Evolutionary conservation across 2,888 invertebrate species (phyloP).

Genomic region (Sinohyriopsis cumingii): DNA sequence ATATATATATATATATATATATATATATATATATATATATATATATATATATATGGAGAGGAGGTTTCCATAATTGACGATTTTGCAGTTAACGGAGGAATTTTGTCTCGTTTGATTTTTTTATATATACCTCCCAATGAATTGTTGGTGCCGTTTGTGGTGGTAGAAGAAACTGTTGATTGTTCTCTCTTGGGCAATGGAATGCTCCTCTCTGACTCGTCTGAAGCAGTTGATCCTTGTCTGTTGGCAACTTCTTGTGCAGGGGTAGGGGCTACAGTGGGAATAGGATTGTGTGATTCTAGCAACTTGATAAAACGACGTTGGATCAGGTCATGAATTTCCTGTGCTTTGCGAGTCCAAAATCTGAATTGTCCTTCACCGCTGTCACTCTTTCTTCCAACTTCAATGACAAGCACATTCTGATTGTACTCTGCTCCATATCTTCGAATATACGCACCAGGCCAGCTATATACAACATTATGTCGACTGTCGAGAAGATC

Average conservation of each 20-base stretch:
- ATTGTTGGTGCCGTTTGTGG: neutral
- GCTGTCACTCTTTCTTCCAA: slow-evolving; percentile 64
- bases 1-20: neutral
- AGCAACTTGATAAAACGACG: too few relatives aligned
- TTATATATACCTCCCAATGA: neutral
- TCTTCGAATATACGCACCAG: slow-evolving; percentile 56
- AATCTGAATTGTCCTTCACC: slow-evolving; percentile 52
- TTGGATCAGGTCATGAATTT: slow-evolving; percentile 24
- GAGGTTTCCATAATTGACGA: too few relatives aligned
- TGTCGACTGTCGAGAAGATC: slow-evolving; percentile 3
- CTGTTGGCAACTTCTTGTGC: too few relatives aligned
- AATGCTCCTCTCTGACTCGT: too few relatives aligned
- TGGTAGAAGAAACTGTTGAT: too few relatives aligned
- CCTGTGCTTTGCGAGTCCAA: slow-evolving; percentile 23
- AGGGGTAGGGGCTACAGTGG: too few relatives aligned
- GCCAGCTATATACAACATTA: slow-evolving; percentile 55
- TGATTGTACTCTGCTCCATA: slow-evolving; percentile 49
- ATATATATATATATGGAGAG: slow-evolving; percentile 12
- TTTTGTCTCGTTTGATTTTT: too few relatives aligned
- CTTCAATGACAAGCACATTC: slow-evolving; percentile 57
- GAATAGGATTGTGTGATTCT: too few relatives aligned
- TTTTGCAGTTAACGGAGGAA: too few relatives aligned
- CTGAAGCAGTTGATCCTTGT: too few relatives aligned
- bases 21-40: slow-evolving; percentile 21
- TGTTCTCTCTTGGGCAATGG: too few relatives aligned